Evolutionary conservation across 2,797 vertebrate species (phyloP).

Genomic region (Emys orbicularis): DNA sequence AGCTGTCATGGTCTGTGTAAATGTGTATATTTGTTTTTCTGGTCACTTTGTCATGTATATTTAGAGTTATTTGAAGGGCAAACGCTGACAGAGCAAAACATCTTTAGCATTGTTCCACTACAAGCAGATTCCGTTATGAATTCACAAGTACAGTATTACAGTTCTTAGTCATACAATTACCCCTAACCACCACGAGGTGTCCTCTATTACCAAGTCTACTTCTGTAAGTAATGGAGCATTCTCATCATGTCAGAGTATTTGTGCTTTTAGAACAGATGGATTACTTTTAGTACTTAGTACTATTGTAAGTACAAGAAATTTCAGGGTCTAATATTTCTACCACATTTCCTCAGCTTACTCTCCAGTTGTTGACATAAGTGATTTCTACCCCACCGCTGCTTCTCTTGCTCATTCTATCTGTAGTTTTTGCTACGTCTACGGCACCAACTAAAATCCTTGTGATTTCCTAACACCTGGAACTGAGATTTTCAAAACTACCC

Average conservation of each 20-base stretch:
- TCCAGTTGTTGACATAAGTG: background rate
- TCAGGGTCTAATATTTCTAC: background rate
- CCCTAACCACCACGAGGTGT: slow-evolving; percentile 48
- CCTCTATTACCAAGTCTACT: slow-evolving; percentile 4
- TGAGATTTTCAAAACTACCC: background rate
- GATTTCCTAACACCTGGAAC: background rate
- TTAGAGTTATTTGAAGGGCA: background rate
- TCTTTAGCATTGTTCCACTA: background rate
- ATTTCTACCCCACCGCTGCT: background rate
- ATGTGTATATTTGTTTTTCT: background rate
- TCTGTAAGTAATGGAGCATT: background rate
- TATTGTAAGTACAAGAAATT: background rate
- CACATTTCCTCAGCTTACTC: background rate
- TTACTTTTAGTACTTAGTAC: background rate
- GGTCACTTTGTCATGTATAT: background rate
- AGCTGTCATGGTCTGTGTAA: background rate
- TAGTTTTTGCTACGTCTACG: background rate
- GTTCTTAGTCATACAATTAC: background rate
- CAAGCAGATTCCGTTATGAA: background rate
- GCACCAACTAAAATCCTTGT: background rate
- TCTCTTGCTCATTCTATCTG: background rate
- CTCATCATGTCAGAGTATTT: background rate
- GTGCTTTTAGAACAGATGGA: background rate
- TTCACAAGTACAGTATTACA: background rate
- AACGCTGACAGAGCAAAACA: background rate